These are phyloP conservation scores for Nibea coibor DNA, from an alignment of 2,113 vertebrate genomes.

Conservation along the genomic window DNA sequence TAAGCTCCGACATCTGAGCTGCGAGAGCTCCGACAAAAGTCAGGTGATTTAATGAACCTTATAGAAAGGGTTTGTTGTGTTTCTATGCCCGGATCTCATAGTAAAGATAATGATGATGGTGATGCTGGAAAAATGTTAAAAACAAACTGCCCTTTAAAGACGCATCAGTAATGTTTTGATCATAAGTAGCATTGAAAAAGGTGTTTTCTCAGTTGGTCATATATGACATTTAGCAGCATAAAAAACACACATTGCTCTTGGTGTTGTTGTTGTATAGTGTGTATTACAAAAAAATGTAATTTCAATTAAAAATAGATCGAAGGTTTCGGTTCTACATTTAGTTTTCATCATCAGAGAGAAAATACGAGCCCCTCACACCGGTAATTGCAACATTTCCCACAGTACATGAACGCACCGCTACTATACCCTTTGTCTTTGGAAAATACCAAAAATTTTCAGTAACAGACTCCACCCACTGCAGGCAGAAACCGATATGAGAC, in stretches of 20 bases:
- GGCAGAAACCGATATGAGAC: constrained; percentile 3
- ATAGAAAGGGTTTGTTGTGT: background rate
- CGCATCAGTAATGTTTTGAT: background rate
- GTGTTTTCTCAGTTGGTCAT: too few species aligned
- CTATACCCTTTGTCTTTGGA: background rate
- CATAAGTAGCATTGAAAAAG: background rate
- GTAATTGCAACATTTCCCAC: constrained; percentile 14
- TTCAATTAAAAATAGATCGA: too few species aligned
- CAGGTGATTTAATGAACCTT: background rate
- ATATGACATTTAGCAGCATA: too few species aligned
- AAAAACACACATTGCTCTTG: too few species aligned
- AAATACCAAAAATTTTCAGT: background rate
- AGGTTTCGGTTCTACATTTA: too few species aligned
- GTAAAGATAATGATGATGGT: too few species aligned
- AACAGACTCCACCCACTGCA: constrained; percentile 46
- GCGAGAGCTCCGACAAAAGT: background rate
- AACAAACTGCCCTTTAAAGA: background rate
- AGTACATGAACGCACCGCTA: constrained; percentile 22
- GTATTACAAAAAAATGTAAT: too few species aligned
- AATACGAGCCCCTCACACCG: too few species aligned
- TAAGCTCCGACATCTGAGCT: background rate
- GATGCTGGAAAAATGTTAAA: background rate
- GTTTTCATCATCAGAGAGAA: too few species aligned
- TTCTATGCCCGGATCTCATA: background rate
- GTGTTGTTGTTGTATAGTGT: too few species aligned